Evolutionary conservation across 2,888 invertebrate species (phyloP).

Genomic region (Disparrhopalites patrizii): DNA sequence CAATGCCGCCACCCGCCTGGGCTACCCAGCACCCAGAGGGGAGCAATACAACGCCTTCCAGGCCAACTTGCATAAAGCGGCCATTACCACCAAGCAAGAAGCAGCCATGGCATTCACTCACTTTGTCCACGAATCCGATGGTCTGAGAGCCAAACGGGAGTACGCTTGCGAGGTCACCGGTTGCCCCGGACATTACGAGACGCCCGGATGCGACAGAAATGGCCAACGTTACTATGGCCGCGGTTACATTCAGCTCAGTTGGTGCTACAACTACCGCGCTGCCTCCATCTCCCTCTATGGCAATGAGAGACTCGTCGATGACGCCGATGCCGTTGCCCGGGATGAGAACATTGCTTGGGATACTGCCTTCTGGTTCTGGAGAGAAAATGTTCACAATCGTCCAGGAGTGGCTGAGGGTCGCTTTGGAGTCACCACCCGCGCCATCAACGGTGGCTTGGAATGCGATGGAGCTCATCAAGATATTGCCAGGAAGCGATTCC

Average conservation of each 20-base stretch:
- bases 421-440: conserved; percentile 28
- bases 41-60: no score
- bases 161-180: background rate
- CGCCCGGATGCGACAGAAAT: background rate
- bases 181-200: background rate
- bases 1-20: no score
- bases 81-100: no score
- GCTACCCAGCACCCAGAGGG: no score
- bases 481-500: background rate
- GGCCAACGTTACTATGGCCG: conserved; percentile 12
- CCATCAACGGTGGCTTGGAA: conserved; percentile 29
- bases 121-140: background rate
- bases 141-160: background rate
- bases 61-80: no score
- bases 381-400: conserved; percentile 3
- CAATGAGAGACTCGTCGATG: conserved; percentile 1
- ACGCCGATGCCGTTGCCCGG: conserved; percentile 23
- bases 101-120: no score
- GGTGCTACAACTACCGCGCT: conserved; percentile 25
- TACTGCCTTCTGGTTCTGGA: conserved; percentile 19
- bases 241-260: conserved; percentile 17
- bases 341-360: conserved; percentile 17
- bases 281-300: conserved; percentile 7
- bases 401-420: background rate
- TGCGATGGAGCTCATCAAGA: conserved; percentile 23